Evolutionary conservation across 2,888 invertebrate species (phyloP), one percentile per base, ranked within the genome.

Genomic region (Macrosoma leucophasiata): DNA sequence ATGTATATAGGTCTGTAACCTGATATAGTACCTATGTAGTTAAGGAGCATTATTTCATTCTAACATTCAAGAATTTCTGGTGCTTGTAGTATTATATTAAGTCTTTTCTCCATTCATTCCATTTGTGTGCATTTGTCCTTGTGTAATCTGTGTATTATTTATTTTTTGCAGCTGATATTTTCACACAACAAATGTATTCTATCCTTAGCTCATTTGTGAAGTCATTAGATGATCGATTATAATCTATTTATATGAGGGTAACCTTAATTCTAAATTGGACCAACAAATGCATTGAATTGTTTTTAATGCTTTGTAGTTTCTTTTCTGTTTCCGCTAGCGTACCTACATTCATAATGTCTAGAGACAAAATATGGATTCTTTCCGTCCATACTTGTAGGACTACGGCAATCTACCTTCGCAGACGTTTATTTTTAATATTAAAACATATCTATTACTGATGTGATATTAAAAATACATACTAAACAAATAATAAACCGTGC

Each of bases 51-150:
- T 29, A 34, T 48, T 58, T 59, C 52, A 53, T 61, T 57, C 59
- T 57, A 61, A 65, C 56, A 59, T 63, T 66, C 49, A 52, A 63
- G 66, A 73, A 69, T 61, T 71, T 74, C 70, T 78, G 81, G 81
- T 81, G 81, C 81, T 81, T 81, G 62, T 81, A 79, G 76, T 58
- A 53, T 55, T 81, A 78, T n/a, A 79, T 78, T 65, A 48, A 57
- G 39, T 19, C 40, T 55, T 54, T 51, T 55, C 55, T 70, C 71
- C 67, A 69, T 71, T 63, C 75, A 79, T 78, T 78, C 75, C 78
- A 79, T 60, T 52, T 61, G 51, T 62, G 60, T 72, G 64, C 67
- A 70, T 69, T 70, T 70, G 58, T 53, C 50, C 49, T 46, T 14
- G n/a, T 15, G 10, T 10, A 43, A 37, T 29, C 14, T 28, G 33